Evolutionary conservation across 2,113 vertebrate genomes (phyloP).

Genomic region (Panthera uncia): DNA sequence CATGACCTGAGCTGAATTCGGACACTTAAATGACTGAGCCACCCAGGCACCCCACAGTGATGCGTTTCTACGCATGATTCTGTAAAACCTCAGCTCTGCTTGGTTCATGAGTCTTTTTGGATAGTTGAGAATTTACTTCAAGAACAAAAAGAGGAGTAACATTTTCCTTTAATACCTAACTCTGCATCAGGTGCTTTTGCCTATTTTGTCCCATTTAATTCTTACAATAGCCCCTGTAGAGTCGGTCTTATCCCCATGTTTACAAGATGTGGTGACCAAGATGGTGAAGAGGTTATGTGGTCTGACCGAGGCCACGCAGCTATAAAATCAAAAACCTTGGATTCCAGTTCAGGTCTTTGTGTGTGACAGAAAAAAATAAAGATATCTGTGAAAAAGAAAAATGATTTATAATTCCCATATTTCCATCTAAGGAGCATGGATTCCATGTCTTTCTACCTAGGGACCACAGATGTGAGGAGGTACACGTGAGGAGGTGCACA

Average conservation of each 20-base stretch:
- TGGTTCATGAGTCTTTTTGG: background rate
- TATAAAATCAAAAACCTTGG: background rate
- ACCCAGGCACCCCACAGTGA: no score
- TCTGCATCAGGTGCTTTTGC: background rate
- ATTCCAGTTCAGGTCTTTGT: constrained; percentile 6
- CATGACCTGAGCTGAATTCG: no score
- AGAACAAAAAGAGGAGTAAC: background rate
- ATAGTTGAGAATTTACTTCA: background rate
- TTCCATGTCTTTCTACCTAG: background rate
- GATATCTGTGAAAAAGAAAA: background rate
- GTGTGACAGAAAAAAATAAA: background rate
- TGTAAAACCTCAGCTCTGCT: background rate
- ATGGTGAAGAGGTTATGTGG: background rate
- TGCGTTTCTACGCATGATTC: background rate
- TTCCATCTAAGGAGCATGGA: background rate
- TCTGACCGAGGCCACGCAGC: background rate
- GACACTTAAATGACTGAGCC: no score
- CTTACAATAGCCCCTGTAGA: background rate
- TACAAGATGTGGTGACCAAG: background rate
- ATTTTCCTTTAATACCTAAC: background rate
- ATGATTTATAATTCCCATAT: background rate
- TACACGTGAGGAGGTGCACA: background rate
- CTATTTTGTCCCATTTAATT: background rate
- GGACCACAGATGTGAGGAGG: background rate
- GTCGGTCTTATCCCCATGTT: background rate